These are phyloP conservation scores for Chelmon rostratus DNA, from an alignment of 2,797 vertebrate species.

Conservation along the genomic window DNA sequence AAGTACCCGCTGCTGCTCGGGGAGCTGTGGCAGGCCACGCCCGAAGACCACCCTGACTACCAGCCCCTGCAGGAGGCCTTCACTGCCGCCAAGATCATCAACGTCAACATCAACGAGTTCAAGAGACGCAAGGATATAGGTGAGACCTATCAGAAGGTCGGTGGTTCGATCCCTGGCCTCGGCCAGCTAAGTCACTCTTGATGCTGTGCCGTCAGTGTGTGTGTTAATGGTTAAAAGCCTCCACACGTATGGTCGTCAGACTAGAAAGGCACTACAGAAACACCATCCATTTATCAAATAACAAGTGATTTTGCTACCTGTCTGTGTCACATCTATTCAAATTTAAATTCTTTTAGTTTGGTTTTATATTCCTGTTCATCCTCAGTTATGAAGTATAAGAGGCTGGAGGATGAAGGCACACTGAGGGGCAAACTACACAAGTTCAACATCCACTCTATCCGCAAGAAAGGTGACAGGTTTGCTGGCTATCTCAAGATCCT, in stretches of 20 bases:
- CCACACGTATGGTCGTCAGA: no score
- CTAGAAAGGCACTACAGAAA: no score
- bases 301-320: neutral
- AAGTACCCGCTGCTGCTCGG: constrained; percentile 94
- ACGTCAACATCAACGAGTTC: constrained; percentile 96
- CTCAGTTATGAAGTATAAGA: constrained; percentile 96
- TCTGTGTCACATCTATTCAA: neutral
- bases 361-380: neutral
- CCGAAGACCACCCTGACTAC: constrained; percentile 91
- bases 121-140: constrained; percentile 97
- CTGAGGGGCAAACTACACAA: constrained; percentile 94
- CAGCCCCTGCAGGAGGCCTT: constrained; percentile 88
- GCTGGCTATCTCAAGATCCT: constrained; percentile 95
- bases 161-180: no score
- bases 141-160: no score
- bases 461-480: constrained; percentile 97
- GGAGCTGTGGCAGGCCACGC: constrained; percentile 94
- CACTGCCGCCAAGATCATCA: constrained; percentile 90
- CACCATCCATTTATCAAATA: no score
- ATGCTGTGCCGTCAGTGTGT: no score
- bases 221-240: no score
- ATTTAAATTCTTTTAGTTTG: neutral
- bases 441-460: constrained; percentile 96
- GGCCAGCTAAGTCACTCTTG: no score
- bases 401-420: constrained; percentile 93